Conservation (phyloP, 1,140 invertebrate species). For the Cotesia glomerata region DNA sequence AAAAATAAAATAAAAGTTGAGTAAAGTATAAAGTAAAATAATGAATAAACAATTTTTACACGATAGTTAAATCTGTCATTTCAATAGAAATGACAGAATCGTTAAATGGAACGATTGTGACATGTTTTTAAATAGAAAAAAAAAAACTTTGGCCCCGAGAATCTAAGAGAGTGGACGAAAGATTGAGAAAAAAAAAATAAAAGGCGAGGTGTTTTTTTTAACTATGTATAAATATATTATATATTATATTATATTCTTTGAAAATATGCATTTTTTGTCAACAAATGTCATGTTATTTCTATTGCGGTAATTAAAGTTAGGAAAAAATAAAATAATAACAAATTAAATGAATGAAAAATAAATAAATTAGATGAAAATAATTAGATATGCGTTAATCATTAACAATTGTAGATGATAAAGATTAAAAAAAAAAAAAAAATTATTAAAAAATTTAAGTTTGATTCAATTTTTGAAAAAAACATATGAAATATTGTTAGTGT, state of each 20-base stretch:
- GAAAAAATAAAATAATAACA: slow-evolving; percentile 30
- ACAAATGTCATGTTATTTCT: background rate
- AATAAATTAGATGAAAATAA: background rate
- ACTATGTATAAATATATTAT: slow-evolving; percentile 14
- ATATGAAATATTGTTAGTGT: slow-evolving; percentile 19
- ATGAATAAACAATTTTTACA: background rate
- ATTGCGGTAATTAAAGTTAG: background rate
- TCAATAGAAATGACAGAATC: background rate
- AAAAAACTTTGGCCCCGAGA: background rate
- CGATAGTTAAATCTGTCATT: too few species aligned
- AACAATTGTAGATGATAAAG: slow-evolving; percentile 56
- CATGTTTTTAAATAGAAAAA: background rate
- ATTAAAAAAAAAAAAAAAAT: slow-evolving; percentile 48
- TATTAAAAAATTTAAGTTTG: slow-evolving; percentile 57
- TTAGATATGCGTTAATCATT: too few species aligned
- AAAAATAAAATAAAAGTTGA: background rate
- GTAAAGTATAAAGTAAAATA: background rate
- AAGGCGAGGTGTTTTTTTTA: background rate
- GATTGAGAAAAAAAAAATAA: slow-evolving; percentile 12
- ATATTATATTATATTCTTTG: slow-evolving; percentile 6
- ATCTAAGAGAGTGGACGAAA: background rate
- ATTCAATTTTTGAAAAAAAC: slow-evolving; percentile 42
- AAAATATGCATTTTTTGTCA: slow-evolving; percentile 1
- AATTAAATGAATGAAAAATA: background rate
- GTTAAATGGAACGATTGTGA: background rate